Conservation (phyloP, 2,797 vertebrate species). For the Phataginus tetradactyla region DNA sequence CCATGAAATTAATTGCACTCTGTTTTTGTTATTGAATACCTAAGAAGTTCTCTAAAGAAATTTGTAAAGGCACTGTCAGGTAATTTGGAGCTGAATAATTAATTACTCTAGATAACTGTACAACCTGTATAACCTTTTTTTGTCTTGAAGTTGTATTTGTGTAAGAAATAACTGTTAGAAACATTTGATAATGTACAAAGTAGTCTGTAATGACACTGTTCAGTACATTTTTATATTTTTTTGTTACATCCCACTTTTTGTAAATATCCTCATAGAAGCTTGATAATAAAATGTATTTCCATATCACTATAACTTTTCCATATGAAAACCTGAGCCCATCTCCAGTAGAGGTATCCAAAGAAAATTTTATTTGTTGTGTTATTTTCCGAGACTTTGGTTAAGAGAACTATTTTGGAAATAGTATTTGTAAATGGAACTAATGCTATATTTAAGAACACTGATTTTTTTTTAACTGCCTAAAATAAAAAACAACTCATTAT, state of each 20-base stretch:
- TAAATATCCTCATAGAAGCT: slow-evolving; percentile 88
- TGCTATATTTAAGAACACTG: slow-evolving; percentile 62
- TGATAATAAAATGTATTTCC: slow-evolving; percentile 90
- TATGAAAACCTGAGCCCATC: slow-evolving; percentile 57
- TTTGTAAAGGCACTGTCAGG: slow-evolving; percentile 73
- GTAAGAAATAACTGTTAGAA: slow-evolving; percentile 84
- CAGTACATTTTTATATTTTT: slow-evolving; percentile 88
- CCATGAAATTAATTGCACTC: slow-evolving; percentile 79
- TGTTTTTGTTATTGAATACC: slow-evolving; percentile 60
- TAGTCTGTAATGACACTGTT: slow-evolving; percentile 86
- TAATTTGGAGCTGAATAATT: slow-evolving; percentile 69
- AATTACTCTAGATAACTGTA: slow-evolving; percentile 73
- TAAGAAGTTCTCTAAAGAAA: slow-evolving; percentile 64
- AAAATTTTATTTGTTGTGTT: slow-evolving; percentile 51
- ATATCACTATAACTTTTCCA: slow-evolving; percentile 81
- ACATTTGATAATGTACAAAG: slow-evolving; percentile 85
- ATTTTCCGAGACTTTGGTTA: slow-evolving; percentile 14
- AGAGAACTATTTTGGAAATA: slow-evolving; percentile 57
- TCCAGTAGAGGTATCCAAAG: slow-evolving; percentile 36
- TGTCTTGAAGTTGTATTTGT: slow-evolving; percentile 80
- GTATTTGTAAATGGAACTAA: slow-evolving; percentile 61
- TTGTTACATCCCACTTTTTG: slow-evolving; percentile 88
- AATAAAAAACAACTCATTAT: slow-evolving; percentile 55
- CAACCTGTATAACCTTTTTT: slow-evolving; percentile 65
- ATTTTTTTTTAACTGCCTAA: slow-evolving; percentile 52